Evolutionary conservation across 1,140 invertebrate species (phyloP), one percentile per base, ranked within the genome.

Genomic region (Phocides pigmalion): DNA sequence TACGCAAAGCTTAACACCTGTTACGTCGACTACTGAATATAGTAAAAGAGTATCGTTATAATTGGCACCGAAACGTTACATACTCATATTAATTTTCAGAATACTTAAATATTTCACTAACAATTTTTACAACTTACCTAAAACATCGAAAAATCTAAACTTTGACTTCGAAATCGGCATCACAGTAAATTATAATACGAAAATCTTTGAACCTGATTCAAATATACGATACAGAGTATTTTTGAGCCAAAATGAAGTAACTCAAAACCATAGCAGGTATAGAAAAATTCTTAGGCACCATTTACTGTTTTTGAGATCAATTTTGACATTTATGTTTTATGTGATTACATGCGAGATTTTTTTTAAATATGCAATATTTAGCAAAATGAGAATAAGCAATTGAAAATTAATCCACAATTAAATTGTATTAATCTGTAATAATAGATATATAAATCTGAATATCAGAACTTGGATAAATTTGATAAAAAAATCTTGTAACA

Each of bases 1-100:
- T 50, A 50, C 47, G 8, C 22, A 51, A 51, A 44, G 49, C 15
- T 37, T 51, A 5, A 32, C 44, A 22, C 49, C 9, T 51, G 12
- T 51, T 16, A 51, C 49, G 37, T 32, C 16, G 20, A 35, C 15
- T 28, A 35, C 28, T 11, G 15, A 19, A 35, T 17, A 47, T 68
- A 58, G 47, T 68, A 51, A 56, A 62, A 62, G 62, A 58, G 64
- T 65, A 51, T 56, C 64, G 66, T 75, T 67, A 67, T 62, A 70
- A 66, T 76, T 76, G 73, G 73, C 73, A 76, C 73, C 68, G 65
- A 76, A 19, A 59, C 9, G 37, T 54, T 46, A 63, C 56, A 62
- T 68, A 12, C 64, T 58, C 51, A 68, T 59, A 59, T 63, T 54
- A 54, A 56, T 56, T 32, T 58, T 37, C 46, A 63, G 53, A 68